Evolutionary conservation across 2,797 vertebrate species (phyloP).

Genomic region (Champsocephalus gunnari): DNA sequence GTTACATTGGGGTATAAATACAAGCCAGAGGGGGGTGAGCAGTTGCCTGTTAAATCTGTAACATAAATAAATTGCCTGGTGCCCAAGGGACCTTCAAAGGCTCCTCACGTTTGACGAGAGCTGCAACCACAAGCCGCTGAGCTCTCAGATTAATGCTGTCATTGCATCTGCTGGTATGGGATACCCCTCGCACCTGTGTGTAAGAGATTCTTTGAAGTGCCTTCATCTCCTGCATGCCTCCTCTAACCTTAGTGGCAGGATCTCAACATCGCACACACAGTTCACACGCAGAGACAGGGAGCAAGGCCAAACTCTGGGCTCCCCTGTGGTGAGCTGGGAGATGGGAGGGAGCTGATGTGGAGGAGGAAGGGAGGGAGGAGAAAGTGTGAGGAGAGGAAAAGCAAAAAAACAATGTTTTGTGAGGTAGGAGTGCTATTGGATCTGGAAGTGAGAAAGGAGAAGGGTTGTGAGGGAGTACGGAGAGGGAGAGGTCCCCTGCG

Average conservation of each 20-base stretch:
- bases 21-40: constrained; percentile 28
- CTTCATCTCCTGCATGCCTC: constrained; percentile 57
- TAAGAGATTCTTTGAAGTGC: constrained; percentile 69
- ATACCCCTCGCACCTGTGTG: constrained; percentile 66
- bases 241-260: constrained; percentile 43
- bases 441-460: constrained; percentile 15
- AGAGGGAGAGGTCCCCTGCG: constrained; percentile 48
- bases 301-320: constrained; percentile 30
- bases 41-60: constrained; percentile 56
- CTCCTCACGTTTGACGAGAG: constrained; percentile 51
- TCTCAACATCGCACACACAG: constrained; percentile 41
- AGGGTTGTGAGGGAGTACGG: constrained; percentile 21
- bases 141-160: constrained; percentile 26
- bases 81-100: constrained; percentile 62
- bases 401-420: too few relatives aligned
- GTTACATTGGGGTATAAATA: constrained; percentile 18
- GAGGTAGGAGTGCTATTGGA: background rate
- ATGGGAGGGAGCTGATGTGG: constrained; percentile 26
- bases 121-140: constrained; percentile 42
- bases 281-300: constrained; percentile 54
- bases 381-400: background rate
- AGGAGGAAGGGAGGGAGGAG: constrained; percentile 6
- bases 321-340: constrained; percentile 32
- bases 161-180: constrained; percentile 40
- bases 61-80: constrained; percentile 45